phyloP scores from a whole-genome alignment of 2,797 vertebrate genomes.

The Salarias fasciatus region DNA sequence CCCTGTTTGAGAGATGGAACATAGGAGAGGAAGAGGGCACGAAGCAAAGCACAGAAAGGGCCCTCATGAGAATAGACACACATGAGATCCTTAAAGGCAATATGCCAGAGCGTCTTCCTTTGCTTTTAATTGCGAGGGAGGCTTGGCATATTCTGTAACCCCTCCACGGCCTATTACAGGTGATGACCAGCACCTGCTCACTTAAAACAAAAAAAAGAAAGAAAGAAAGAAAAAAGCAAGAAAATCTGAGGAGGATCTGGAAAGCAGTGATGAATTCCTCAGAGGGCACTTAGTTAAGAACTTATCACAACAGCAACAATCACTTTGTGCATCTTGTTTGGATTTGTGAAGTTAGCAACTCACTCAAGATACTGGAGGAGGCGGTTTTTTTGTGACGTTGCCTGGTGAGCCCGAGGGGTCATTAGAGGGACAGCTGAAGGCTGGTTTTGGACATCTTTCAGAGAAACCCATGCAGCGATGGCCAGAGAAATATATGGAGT shows the following conservation, averaged over 20 bases:
- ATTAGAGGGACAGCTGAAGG: constrained; percentile 48
- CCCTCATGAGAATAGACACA: constrained; percentile 74
- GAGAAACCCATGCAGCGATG: constrained; percentile 56
- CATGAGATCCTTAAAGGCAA: constrained; percentile 77
- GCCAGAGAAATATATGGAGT: constrained; percentile 58
- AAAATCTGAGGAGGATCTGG: constrained; percentile 41
- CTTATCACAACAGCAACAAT: constrained; percentile 54
- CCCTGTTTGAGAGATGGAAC: constrained; percentile 71
- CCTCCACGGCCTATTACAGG: constrained; percentile 77
- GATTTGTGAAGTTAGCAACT: constrained; percentile 35
- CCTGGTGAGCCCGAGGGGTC: constrained; percentile 36
- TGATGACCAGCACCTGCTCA: constrained; percentile 76
- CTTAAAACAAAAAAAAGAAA: constrained; percentile 34
- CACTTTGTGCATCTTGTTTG: constrained; percentile 40
- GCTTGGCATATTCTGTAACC: constrained; percentile 77
- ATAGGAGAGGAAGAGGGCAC: constrained; percentile 65
- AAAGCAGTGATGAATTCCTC: constrained; percentile 62
- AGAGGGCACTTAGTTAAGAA: constrained; percentile 73
- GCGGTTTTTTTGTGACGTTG: constrained; percentile 23
- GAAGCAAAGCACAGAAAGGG: constrained; percentile 71
- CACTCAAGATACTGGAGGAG: constrained; percentile 15
- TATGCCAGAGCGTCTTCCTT: constrained; percentile 61
- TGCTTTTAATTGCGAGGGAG: constrained; percentile 79
- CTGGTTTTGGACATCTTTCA: constrained; percentile 48
- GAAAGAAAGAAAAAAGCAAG: constrained; percentile 31